These are phyloP conservation scores for Euura lappo DNA, from an alignment of 1,140 invertebrate genomes.

Conservation along the genomic window DNA sequence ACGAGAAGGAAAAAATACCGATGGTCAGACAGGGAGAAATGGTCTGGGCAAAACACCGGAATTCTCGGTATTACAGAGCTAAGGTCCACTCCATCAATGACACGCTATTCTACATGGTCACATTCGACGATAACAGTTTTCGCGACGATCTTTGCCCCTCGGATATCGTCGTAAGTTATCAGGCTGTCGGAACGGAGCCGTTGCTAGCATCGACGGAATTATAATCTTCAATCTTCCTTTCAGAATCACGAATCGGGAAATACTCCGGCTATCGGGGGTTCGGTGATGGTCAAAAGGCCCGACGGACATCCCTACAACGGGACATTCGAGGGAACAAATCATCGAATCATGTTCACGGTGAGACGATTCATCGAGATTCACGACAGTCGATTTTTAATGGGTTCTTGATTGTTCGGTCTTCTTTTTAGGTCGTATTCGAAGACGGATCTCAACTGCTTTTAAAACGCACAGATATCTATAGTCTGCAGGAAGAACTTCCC, in stretches of 20 bases:
- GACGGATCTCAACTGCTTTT: conserved; percentile 55
- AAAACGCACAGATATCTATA: conserved; percentile 58
- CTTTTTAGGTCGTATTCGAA: conserved; percentile 59
- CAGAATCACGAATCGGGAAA: conserved; percentile 49
- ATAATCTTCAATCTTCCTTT: conserved; percentile 25
- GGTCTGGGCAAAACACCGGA: conserved; percentile 71
- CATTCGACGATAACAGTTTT: conserved; percentile 71
- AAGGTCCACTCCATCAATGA: conserved; percentile 60
- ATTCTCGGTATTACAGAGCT: conserved; percentile 68
- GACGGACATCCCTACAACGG: conserved; percentile 67
- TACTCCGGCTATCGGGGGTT: conserved; percentile 56
- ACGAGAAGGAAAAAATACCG: conserved; percentile 50
- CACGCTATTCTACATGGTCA: conserved; percentile 66
- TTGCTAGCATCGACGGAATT: neutral
- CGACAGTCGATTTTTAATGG: neutral
- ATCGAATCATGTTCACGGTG: conserved; percentile 64
- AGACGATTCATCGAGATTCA: conserved; percentile 30
- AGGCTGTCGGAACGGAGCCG: neutral
- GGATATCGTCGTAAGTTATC: conserved; percentile 56
- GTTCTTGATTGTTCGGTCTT: no score
- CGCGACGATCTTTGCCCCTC: conserved; percentile 66
- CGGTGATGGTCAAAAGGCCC: conserved; percentile 66
- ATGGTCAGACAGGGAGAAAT: conserved; percentile 47
- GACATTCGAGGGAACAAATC: conserved; percentile 63
- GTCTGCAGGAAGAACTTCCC: conserved; percentile 59